Percentiles rank a stretch among this genome's conserved stretches.
These are phyloP conservation scores for Pogonocichla stellata DNA, from an alignment of 2,113 vertebrate genomes.

Conservation along the genomic window DNA sequence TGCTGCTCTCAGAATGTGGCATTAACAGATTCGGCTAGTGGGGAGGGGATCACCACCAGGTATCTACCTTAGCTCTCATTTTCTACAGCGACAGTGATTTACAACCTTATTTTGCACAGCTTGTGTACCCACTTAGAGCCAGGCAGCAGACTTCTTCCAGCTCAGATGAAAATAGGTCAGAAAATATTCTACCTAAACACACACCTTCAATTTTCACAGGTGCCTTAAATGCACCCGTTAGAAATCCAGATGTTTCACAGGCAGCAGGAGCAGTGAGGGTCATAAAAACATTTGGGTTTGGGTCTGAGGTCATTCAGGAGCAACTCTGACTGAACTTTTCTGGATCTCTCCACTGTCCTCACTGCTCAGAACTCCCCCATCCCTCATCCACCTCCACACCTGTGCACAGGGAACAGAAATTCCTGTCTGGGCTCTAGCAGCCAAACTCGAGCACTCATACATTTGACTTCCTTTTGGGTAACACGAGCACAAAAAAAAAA, in stretches of 20 bases:
- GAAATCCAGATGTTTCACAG: not conserved
- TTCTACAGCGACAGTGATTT: not conserved
- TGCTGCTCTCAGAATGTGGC: not conserved
- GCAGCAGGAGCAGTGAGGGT: not conserved
- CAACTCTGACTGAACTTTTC: not conserved
- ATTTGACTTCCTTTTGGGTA: not conserved
- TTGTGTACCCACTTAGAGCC: not conserved
- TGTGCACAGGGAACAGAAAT: not conserved
- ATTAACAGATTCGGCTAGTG: not conserved
- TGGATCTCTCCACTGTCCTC: not conserved
- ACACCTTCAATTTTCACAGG: not conserved
- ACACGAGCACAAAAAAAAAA: not conserved
- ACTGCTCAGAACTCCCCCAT: not conserved
- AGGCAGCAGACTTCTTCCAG: not conserved
- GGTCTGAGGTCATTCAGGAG: not conserved
- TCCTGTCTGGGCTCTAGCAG: not conserved
- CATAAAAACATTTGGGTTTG: not conserved
- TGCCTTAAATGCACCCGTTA: not conserved
- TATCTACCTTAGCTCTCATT: not conserved
- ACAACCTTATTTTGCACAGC: not conserved
- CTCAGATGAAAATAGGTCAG: not conserved
- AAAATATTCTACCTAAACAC: not conserved
- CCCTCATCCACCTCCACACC: not conserved
- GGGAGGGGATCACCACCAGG: not conserved
- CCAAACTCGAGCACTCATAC: rapidly evolving